phyloP scores from a whole-genome alignment of 2,113 vertebrate genomes.

The Fregetta grallaria region DNA sequence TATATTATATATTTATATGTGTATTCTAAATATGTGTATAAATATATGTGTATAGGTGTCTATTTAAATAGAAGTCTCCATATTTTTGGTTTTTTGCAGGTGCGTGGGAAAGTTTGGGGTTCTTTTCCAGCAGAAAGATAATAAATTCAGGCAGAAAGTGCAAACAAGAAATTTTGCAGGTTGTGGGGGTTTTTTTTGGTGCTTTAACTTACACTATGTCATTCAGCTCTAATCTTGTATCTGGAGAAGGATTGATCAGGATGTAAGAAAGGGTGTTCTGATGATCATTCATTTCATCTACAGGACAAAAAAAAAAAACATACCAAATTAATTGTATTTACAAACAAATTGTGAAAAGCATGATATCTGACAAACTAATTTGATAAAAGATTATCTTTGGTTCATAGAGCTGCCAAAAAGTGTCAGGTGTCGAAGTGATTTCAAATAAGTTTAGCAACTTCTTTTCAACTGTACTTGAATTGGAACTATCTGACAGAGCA shows the following conservation, averaged over 20 bases:
- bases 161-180: background rate
- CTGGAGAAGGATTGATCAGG: conserved; percentile 92
- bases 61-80: background rate
- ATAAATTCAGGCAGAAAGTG: background rate
- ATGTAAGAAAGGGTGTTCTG: conserved; percentile 95
- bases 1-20: background rate
- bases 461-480: background rate
- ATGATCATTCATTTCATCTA: conserved; percentile 96
- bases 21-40: background rate
- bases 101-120: background rate
- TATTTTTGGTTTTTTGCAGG: background rate
- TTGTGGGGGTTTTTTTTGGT: background rate
- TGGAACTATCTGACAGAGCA: background rate
- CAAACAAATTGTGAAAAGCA: background rate
- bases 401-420: background rate
- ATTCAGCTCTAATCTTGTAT: conserved; percentile 90
- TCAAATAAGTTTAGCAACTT: background rate
- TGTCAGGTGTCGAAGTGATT: background rate
- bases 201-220: conserved; percentile 88
- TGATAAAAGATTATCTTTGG: background rate
- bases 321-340: background rate
- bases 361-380: background rate
- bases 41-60: background rate
- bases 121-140: background rate
- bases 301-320: conserved; percentile 37